Base-by-base conservation (phyloP, 2,888 invertebrate species). In the Chrysolina oricalcia region DNA sequence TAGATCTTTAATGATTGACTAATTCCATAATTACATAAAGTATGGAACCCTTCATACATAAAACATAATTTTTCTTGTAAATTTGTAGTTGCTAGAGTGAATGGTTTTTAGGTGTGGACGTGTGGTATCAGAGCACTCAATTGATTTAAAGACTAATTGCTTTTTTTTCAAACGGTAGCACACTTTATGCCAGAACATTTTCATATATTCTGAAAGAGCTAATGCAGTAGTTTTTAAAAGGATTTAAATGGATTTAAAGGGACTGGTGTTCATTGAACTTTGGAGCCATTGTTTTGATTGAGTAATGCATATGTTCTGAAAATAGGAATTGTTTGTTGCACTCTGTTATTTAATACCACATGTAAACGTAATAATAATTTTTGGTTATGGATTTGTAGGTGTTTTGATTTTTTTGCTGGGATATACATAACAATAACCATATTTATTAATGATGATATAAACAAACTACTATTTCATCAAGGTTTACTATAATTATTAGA, bases 101-200 rank as follows among this genome's bases (percentile, higher is more conserved):
- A 17, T 35, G 17, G 48, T 50, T 67, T 67, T 67, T 46, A 65
- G 65, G 65, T 46, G 46, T 46, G 65, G 53, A 65, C 59, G 35
- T 59, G 27, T 59, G 27, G 8, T 59, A 23, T 27, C 23, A 35
- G 59, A 59, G 4, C 13, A 15, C 15, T 59, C 15, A 13, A 53
- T 21, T 53, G 13, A 48, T 53, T 53, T 11, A 53, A 53, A 53
- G 19, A 17, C 4, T 17, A 19, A 9, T 13, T 2, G 27, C 35
- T 9, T 23, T n/a, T 15, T 35, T 59, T 27, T 27, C 35, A n/a
- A 8, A 59, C n/a, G 1, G 15, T 9, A 9, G 23, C 6, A 9
- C 6, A 5, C n/a, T 6, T 59, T 59, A 27, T 27, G 15, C 59
- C 8, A 11, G 27, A 59, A 59, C n/a, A 59, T 4, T 9, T 15